Conservation (phyloP, 92 coral and sea anemone genomes). For the Porites cylindrica region DNA sequence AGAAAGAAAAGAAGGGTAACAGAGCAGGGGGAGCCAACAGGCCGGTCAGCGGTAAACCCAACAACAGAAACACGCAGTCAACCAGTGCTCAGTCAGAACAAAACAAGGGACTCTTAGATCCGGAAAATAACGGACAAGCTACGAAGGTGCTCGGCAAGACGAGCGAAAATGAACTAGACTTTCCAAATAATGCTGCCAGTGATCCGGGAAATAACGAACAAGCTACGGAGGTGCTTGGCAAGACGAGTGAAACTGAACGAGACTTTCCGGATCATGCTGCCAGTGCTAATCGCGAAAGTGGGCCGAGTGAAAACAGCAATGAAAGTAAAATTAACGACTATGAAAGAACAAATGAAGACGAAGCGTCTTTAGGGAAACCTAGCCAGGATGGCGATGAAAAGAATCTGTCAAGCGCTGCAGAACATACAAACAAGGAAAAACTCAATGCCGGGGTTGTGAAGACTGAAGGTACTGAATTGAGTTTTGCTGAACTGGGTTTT, state of each 20-base stretch:
- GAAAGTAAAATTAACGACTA: not conserved
- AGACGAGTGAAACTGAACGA: not conserved
- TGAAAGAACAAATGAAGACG: not conserved
- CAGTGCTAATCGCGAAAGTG: not conserved
- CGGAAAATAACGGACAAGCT: not conserved
- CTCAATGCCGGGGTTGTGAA: not conserved
- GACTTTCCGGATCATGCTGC: constrained; percentile 5
- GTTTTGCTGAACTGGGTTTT: not conserved
- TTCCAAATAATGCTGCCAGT: not conserved
- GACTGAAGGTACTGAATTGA: not conserved
- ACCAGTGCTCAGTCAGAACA: not conserved
- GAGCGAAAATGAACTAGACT: not conserved
- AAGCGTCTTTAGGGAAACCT: not conserved
- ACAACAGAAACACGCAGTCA: not conserved
- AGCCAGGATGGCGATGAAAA: not conserved
- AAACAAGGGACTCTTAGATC: not conserved
- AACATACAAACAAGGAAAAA: not conserved
- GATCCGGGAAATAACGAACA: not conserved
- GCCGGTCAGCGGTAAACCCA: constrained; percentile 69
- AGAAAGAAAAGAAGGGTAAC: constrained; percentile 71
- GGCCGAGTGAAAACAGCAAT: not conserved
- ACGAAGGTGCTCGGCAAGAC: not conserved
- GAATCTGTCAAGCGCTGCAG: not conserved
- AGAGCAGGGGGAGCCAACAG: constrained; percentile 63
- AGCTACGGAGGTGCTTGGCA: not conserved